Percentiles rank a stretch among this genome's conserved stretches.
phyloP scores from a whole-genome alignment of 2,888 invertebrate genomes.

The Mantis religiosa region DNA sequence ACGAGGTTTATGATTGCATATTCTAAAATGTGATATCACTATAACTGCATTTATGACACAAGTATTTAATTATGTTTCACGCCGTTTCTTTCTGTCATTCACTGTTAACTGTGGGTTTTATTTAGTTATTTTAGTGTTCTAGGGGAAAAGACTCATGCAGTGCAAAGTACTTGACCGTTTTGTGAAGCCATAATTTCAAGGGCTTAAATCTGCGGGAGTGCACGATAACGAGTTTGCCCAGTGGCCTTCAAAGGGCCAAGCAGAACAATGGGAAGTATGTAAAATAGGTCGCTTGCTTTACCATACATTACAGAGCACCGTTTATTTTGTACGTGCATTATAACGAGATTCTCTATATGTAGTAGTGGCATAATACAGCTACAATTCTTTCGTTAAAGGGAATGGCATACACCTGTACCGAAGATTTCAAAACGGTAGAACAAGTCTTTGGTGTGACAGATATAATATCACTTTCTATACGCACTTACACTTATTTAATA shows the following conservation, averaged over 20 bases:
- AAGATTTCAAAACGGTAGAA: no score
- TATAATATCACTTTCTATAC: no score
- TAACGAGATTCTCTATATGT: not conserved
- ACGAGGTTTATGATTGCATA: no score
- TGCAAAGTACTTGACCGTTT: not conserved
- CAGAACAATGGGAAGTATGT: not conserved
- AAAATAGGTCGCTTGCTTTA: not conserved
- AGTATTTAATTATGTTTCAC: no score
- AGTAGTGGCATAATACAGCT: not conserved
- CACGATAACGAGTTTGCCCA: not conserved
- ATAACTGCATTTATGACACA: no score
- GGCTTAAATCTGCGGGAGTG: not conserved
- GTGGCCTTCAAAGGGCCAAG: not conserved
- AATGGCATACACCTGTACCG: not conserved
- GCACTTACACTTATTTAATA: no score
- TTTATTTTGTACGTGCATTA: not conserved
- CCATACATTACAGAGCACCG: not conserved
- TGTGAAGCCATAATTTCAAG: not conserved
- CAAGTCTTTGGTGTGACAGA: no score
- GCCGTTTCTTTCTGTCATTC: no score
- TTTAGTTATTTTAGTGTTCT: no score
- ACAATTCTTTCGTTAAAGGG: not conserved
- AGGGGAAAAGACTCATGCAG: not conserved
- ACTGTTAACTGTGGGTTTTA: no score
- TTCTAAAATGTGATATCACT: no score